phyloP scores from a whole-genome alignment of 2,888 invertebrate genomes.

The Clistopyga incitator region DNA sequence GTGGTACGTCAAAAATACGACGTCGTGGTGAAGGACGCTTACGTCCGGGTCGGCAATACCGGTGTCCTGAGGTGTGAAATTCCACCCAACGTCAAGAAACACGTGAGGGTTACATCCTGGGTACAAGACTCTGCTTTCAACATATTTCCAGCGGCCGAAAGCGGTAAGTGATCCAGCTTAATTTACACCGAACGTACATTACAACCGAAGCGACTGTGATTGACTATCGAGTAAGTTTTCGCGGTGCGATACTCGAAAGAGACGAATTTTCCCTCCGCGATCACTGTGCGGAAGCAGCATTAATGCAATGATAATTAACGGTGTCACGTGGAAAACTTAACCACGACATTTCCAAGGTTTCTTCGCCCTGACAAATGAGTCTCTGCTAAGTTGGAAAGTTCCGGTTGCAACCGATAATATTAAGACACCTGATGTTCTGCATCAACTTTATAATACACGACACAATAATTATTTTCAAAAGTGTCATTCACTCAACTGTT shows the following conservation, averaged over 20 bases:
- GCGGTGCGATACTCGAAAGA: not conserved
- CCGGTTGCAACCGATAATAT: conserved; percentile 7
- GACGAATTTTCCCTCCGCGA: not conserved
- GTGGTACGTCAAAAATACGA: conserved; percentile 94
- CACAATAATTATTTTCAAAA: not conserved
- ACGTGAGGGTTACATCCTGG: conserved; percentile 96
- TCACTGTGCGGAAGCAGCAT: not conserved
- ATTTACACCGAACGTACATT: conserved; percentile 15
- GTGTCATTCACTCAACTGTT: not conserved
- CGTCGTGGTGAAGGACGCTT: conserved; percentile 95
- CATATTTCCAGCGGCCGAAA: conserved; percentile 91
- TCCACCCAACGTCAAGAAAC: conserved; percentile 94
- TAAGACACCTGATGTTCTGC: not conserved
- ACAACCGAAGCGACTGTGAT: conserved; percentile 28
- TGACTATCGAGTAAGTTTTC: conserved; percentile 44
- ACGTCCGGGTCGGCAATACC: conserved; percentile 95
- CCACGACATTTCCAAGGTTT: not conserved
- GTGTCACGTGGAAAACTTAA: conserved; percentile 35
- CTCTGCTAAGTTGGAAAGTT: conserved; percentile 6
- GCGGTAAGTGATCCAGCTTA: conserved; percentile 84
- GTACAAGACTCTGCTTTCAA: conserved; percentile 92
- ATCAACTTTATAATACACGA: not conserved
- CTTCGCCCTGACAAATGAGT: conserved; percentile 18
- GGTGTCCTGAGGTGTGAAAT: conserved; percentile 96
- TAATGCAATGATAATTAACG: conserved; percentile 49